Base-by-base conservation (phyloP, 92 coral and sea anemone genomes). In the Palythoa grandis region DNA sequence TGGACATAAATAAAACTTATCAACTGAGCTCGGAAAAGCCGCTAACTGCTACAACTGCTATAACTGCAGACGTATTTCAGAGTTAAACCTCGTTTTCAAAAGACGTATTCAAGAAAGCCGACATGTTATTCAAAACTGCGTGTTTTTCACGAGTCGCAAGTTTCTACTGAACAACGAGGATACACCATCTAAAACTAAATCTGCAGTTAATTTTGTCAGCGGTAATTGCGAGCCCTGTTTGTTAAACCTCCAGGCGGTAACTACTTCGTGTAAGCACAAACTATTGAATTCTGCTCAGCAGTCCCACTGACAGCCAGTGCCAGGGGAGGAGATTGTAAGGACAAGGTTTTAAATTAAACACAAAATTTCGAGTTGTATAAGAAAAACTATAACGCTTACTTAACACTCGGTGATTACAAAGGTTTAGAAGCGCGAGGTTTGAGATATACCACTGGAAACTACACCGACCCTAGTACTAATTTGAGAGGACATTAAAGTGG, bases 291-390 rank as follows among this genome's bases (percentile, higher is more conserved):
- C 85, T 80, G 85, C 85, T 70, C 74, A 29, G 74, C 73, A 80
- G 74, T 43, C 85, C 82, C 53, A 70, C 74, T 80, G 74, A 52
- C 85, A 66, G 19, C 85, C 85, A 80, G 85, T 66, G 85, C 43
- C 85, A 65, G 15, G 61, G 38, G 52, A 70, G 73, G 25, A 50
- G 13, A 80, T 56, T 72, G 76, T 22, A 35, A 37, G 3, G 58
- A 22, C 15, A 74, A 43, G 19, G 7, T 48, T 78, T 35, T 8
- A 38, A 15, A 29, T n/a, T 57, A 22, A 19, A 48, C 11, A 37
- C 53, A 17, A 38, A 6, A 15, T 50, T 43, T 63, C 24, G 69
- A 4, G 8, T 38, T 17, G 17, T 35, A 15, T 10, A 69, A 22
- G 73, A 12, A 69, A 22, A n/a, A 16, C 37, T 24, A 9, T 22